Base-by-base conservation (phyloP, 2,888 invertebrate species). In the Drosophila nigricruria region DNA sequence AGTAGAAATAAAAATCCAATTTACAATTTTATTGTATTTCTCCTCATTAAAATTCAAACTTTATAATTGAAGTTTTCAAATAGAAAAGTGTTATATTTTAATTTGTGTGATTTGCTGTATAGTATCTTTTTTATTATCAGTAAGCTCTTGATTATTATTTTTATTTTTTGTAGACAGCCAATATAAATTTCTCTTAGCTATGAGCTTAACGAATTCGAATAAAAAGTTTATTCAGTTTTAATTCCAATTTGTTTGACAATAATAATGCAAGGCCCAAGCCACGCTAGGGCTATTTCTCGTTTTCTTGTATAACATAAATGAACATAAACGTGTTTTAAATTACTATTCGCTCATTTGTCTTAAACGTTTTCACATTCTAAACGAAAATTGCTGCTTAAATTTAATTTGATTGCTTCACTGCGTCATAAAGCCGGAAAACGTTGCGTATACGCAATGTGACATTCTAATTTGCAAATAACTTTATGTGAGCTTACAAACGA, bases 381-480 rank as follows among this genome's bases (percentile, higher is more conserved):
- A 18, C 9, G 34, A 25, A 60, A 62, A 56, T 58, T 59, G 27
- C n/a, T 32, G 20, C 9, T 54, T 20, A 56, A 52, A 57, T 64
- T 36, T 47, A 57, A 64, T 73, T 62, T 40, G 45, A 69, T 43
- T 50, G 34, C 50, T 36, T 38, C 27, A 20, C 25, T 25, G 14
- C 40, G 27, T 20, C 20, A 53, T 40, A 18, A 42, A 18, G 16
- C 14, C n/a, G 18, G 9, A 18, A 50, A 14, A 38, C 25, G 14
- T 20, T 70, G 54, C 77, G 77, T 77, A 73, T 77, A 70, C 77
- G 73, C 70, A 77, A 70, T 58, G 70, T n/a, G 63, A 23, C 66
- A 77, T 77, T 77, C 78, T 77, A 73, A 77, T 77, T 77, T 43
- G 66, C 45, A 63, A 69, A 66, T 69, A 43, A 65, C 49, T 64